phyloP scores from a whole-genome alignment of 2,797 vertebrate species.

The Melanotaenia pygmaea region DNA sequence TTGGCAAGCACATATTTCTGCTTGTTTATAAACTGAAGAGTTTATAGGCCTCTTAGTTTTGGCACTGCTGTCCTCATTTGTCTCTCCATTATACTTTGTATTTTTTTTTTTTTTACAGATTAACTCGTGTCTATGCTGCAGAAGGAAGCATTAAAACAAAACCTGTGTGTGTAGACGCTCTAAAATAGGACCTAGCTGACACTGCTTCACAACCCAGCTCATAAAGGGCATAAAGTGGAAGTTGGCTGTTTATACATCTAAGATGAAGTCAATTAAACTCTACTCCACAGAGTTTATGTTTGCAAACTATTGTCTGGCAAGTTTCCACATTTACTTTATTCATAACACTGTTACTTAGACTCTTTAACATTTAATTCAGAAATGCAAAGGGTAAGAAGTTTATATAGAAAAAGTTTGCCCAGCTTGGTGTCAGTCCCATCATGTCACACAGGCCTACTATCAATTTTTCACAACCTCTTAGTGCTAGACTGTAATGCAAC shows the following conservation, averaged over 20 bases:
- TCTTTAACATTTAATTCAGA: neutral
- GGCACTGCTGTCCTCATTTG: slow-evolving; percentile 52
- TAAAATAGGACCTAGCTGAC: neutral
- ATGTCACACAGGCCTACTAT: neutral
- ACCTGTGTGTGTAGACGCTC: neutral
- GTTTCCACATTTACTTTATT: neutral
- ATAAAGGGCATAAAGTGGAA: neutral
- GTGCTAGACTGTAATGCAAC: neutral
- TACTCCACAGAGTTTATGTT: neutral
- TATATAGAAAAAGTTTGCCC: neutral
- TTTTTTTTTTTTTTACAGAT: slow-evolving; percentile 20
- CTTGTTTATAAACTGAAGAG: slow-evolving; percentile 65
- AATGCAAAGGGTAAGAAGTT: neutral
- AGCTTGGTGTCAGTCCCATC: neutral
- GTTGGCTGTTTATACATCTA: neutral
- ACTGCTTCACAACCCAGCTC: neutral
- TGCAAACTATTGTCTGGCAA: neutral
- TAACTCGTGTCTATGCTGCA: slow-evolving; percentile 30
- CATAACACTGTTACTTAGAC: neutral
- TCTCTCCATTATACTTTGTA: slow-evolving; percentile 28
- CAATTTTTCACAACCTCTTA: neutral
- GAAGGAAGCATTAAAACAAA: slow-evolving; percentile 38
- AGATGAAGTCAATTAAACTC: neutral
- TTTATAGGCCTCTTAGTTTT: slow-evolving; percentile 62
- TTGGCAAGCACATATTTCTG: slow-evolving; percentile 58